Evolutionary conservation across 2,888 invertebrate species (phyloP), one percentile per base, ranked within the genome.

Genomic region (Galerucella nymphaeae): DNA sequence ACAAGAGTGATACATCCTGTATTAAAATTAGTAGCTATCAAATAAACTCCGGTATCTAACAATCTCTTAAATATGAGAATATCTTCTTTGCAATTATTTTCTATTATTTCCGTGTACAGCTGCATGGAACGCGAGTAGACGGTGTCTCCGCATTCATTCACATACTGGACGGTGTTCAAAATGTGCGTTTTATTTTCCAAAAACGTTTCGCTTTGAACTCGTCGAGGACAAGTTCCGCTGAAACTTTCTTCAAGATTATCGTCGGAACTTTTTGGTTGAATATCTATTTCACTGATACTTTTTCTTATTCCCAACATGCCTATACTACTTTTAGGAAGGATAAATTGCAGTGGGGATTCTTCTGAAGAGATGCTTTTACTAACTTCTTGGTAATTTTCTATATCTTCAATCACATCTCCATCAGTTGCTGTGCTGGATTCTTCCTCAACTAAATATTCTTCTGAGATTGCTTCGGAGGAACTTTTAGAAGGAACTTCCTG

Each of bases 1-100:
- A 70, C 20, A 38, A 75, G 18, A 45, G 66, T 72, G 41, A 75
- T 75, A 9, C 65, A 70, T 30, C 53, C 62, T 1, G 63, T 41
- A 45, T 57, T 72, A 20, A 70, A 66, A 50, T 75, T 75, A 1
- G 72, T 72, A 48, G 53, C 38, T 30, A 45, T 57, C 50, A 72
- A 18, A 20, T 67, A 58, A n/a, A 74, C 18, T 2, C 59, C 61
- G 2, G 71, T 50, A 30, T 59, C 57, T 11, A 71, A 38, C 8
- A 74, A 55, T 62, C 65, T 74, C 61, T 62, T 57, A 3, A 68
- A 41, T 10, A 71, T 23, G 13, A 62, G 20, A 1, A 62, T 13
- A 18, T 71, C 59, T 23, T 48, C 45, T 18, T 70, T 48, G 11
- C 66, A 64, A n/a, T 70, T 66, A 10, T 69, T 42, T 45, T 57